Conservation (phyloP, 2,113 vertebrate species). For the Rhinolophus ferrumequinum region DNA sequence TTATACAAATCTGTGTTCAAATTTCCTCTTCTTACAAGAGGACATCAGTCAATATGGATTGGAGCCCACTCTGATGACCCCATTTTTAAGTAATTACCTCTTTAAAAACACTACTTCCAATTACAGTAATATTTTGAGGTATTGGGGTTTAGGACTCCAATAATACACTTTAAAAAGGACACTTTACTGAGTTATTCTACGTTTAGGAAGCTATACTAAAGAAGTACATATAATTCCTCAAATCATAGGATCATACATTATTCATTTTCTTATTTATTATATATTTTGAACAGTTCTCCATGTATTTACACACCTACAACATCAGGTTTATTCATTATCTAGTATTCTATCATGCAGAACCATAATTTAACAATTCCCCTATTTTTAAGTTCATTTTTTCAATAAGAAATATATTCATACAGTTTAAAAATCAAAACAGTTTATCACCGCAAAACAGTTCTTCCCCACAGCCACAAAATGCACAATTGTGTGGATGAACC, state of each 20-base stretch:
- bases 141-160: neutral
- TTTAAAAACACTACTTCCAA: slow-evolving; percentile 2
- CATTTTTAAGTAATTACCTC: neutral
- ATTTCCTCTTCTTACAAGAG: neutral
- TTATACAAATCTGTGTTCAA: neutral
- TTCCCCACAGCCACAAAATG: neutral
- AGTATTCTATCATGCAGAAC: neutral
- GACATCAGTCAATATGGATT: neutral
- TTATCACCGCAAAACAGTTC: neutral
- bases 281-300: slow-evolving; percentile 5
- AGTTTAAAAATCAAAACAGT: slow-evolving; percentile 20
- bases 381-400: slow-evolving; percentile 37
- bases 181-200: neutral
- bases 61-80: neutral
- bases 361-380: neutral
- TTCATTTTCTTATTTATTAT: neutral
- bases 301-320: neutral
- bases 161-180: neutral
- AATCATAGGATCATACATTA: neutral
- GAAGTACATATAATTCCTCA: slow-evolving; percentile 26
- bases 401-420: slow-evolving; percentile 7
- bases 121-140: neutral
- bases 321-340: slow-evolving; percentile 15
- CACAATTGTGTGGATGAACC: neutral
- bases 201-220: slow-evolving; percentile 29